These are phyloP conservation scores for Artibeus jamaicensis DNA, from an alignment of 2,797 vertebrate genomes.

Conservation along the genomic window DNA sequence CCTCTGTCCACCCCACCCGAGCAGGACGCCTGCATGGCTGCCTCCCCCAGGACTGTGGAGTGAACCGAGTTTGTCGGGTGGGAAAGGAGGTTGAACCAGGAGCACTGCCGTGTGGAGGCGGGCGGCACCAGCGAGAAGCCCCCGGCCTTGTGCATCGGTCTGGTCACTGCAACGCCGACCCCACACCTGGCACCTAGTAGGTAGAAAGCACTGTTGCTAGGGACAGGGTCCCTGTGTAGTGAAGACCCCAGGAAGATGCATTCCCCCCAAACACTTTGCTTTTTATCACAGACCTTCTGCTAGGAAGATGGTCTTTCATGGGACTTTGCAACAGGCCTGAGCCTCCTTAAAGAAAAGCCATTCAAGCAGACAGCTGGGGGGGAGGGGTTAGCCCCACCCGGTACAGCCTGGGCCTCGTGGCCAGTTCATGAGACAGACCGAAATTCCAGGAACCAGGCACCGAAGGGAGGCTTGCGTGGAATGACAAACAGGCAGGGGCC, in stretches of 20 bases:
- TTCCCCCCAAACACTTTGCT: background rate
- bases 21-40: fast-evolving
- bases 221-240: fast-evolving
- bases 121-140: fast-evolving
- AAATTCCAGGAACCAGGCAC: background rate
- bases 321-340: background rate
- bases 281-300: background rate
- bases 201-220: fast-evolving
- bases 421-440: background rate
- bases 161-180: fast-evolving
- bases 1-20: fast-evolving
- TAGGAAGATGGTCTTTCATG: background rate
- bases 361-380: background rate
- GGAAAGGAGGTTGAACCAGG: fast-evolving
- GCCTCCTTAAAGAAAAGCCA: background rate
- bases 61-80: background rate
- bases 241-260: background rate
- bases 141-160: fast-evolving
- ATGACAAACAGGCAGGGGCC: background rate
- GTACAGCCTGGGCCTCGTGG: background rate
- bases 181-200: fast-evolving
- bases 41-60: background rate
- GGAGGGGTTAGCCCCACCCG: background rate
- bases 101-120: fast-evolving
- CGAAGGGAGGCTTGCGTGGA: background rate